These are phyloP conservation scores for Hydrophis major DNA, from an alignment of 2,797 vertebrate genomes.

Conservation along the genomic window DNA sequence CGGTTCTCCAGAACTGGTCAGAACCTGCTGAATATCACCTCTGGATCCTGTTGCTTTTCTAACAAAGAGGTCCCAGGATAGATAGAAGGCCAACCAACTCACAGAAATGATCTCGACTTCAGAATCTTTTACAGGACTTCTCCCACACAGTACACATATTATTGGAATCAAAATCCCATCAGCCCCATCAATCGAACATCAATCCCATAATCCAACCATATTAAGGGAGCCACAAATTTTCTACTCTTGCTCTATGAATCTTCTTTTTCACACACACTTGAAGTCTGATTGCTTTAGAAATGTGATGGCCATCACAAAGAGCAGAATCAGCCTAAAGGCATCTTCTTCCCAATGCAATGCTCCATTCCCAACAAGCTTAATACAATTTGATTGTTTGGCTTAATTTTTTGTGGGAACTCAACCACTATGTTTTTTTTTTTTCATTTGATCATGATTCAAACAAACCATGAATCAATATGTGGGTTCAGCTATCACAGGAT, in stretches of 20 bases:
- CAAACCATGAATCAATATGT: not conserved
- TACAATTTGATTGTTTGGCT: not conserved
- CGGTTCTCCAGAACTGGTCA: too few species aligned
- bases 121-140: not conserved
- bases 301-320: not conserved
- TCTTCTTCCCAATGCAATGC: not conserved
- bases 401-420: not conserved
- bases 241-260: not conserved
- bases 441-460: too few species aligned
- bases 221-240: not conserved
- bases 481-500: not conserved
- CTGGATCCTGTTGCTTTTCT: not conserved
- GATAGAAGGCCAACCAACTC: not conserved
- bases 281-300: not conserved
- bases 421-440: not conserved
- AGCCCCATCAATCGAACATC: not conserved
- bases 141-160: not conserved
- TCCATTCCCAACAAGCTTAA: not conserved
- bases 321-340: too few species aligned
- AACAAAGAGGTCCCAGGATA: not conserved
- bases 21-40: too few species aligned
- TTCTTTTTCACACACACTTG: not conserved
- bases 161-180: not conserved
- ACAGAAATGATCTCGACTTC: not conserved
- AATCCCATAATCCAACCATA: not conserved